Evolutionary conservation across 2,888 invertebrate genomes (phyloP), one percentile per base, ranked within the genome.

Genomic region (Rhingia rostrata): DNA sequence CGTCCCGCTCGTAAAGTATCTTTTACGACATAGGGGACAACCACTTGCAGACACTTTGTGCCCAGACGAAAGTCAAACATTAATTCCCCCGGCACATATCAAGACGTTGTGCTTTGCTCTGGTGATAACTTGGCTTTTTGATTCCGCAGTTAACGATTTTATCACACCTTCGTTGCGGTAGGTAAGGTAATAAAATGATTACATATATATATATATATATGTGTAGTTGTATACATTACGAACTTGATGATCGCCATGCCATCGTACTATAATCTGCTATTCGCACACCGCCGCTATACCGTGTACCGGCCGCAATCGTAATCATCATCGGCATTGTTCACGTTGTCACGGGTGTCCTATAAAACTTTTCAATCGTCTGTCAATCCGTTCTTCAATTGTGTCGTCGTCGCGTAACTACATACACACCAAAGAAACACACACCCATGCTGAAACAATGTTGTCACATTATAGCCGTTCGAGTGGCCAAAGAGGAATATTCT

Each of bases 321-420:
- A 83, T 84, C 84, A 80, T 80, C 84, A 84, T 84, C 84, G 84
- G 84, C 84, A 84, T 84, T 84, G 84, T 84, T 84, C 74, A 84
- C 70, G 84, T 80, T 84, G 84, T 84, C 84, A 84, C 84, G 80
- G 84, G 74, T 84, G 84, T 84, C 84, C 80, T 80, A 84, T 84
- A 84, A 84, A 84, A 84, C 80, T 80, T 84, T 84, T 84, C 84
- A 84, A 80, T 84, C 80, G 84, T 75, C 80, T 80, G 84, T 84
- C 84, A 84, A 84, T 75, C 75, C 70, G 69, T 69, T 75, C 84
- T 80, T 84, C 84, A 84, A 61, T 60, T 41, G 63, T 35, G 49
- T 63, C 10, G 35, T 70, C 32, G 45, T 47, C 53, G 56, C 56
- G 61, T 47, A 54, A 80, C 47, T 5, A 5, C 30, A 4, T 49